Base-by-base conservation (phyloP, 2,888 invertebrate species). In the Polydrusus tereticollis region DNA sequence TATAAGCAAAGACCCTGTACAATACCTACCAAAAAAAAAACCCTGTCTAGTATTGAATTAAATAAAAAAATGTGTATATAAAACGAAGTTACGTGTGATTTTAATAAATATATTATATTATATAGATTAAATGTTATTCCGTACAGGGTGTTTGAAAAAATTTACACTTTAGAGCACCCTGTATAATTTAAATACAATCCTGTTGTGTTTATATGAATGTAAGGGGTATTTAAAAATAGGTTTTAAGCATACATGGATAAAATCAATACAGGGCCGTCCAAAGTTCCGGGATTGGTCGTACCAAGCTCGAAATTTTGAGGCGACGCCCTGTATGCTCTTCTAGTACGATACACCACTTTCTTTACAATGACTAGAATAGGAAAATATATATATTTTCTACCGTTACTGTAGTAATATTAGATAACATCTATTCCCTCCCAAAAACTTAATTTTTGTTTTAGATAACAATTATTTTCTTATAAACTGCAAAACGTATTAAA, bases 51-150 rank as follows among this genome's bases (percentile, higher is more conserved):
- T 29, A 55, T 29, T 55, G 29, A 16, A 47, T 7, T 47, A 47
- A 21, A 20, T 21, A 47, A 29, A 29, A 55, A 29, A 29, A 55
- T 29, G 14, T 55, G 29, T 55, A 55, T 55, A 55, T 55, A 55
- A 55, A 29, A 29, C 29, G 23, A 50, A 29, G 16, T 29, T 29
- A 18, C 18, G 52, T 55, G 29, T 55, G 52, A 55, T 55, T 55
- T 55, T 26, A 55, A 16, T n/a, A n/a, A n/a, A n/a, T n/a, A n/a
- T n/a, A n/a, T n/a, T n/a, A n/a, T n/a, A n/a, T 14, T 21, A 45
- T 45, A 52, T 6, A 23, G n/a, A 26, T 14, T 26, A 50, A 47
- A 29, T 29, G 26, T 52, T n/a, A n/a, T n/a, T 29, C 14, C 29
- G 7, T 55, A 18, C 52, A 55, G 52, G 7, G 29, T 55, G 52